Percentiles rank a stretch among this genome's conserved stretches.
Evolutionary conservation across 2,888 invertebrate genomes (phyloP).

Genomic region (Dorcus hopei): DNA sequence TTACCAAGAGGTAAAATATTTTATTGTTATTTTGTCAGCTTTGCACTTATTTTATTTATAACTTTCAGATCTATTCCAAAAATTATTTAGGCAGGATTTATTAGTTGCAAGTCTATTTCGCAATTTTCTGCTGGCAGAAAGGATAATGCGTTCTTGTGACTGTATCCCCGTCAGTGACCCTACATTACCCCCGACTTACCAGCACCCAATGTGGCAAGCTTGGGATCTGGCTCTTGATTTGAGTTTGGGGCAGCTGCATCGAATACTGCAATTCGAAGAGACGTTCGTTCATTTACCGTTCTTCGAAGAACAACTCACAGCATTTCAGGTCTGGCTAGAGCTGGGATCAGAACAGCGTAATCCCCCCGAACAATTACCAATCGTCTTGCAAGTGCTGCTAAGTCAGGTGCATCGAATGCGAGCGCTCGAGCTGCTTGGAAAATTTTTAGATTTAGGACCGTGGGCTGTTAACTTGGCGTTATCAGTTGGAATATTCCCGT

Average conservation of each 20-base stretch:
- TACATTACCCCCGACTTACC: conserved; percentile 83
- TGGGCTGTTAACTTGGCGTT: conserved; percentile 96
- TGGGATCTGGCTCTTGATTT: conserved; percentile 98
- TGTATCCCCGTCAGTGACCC: conserved; percentile 96
- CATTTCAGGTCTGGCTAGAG: conserved; percentile 93
- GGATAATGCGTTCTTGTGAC: conserved; percentile 94
- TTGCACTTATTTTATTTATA: conserved; percentile 1
- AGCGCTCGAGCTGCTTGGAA: conserved; percentile 89
- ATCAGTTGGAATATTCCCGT: conserved; percentile 97
- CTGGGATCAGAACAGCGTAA: conserved; percentile 70
- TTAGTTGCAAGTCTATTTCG: conserved; percentile 97
- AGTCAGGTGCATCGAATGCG: conserved; percentile 85
- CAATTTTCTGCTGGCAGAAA: conserved; percentile 94
- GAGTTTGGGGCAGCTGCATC: conserved; percentile 86
- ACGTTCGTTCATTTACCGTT: conserved; percentile 80
- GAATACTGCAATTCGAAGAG: conserved; percentile 61
- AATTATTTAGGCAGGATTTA: conserved; percentile 93
- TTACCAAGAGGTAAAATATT: conserved; percentile 70
- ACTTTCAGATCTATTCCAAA: conserved; percentile 83
- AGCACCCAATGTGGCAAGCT: conserved; percentile 92
- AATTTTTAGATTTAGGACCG: conserved; percentile 91
- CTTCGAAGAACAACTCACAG: conserved; percentile 96
- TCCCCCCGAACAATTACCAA: conserved; percentile 94
- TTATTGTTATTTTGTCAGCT: no score
- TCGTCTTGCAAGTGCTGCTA: conserved; percentile 84